Conservation (phyloP, 2,888 invertebrate species). For the Emmelina monodactyla region DNA sequence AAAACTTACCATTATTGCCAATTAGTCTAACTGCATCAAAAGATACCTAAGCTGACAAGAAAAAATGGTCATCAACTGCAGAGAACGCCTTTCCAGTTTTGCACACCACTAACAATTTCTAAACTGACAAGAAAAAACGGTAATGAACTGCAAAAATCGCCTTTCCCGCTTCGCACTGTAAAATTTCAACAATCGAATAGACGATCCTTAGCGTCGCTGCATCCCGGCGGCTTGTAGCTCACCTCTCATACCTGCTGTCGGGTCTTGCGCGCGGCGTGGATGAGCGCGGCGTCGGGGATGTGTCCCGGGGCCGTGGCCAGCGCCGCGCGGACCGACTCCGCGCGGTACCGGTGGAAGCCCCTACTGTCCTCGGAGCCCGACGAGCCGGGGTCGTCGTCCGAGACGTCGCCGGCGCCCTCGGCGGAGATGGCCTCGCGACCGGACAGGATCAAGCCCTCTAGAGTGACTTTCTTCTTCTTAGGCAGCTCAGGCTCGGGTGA, state of each 20-base stretch:
- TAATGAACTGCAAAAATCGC: neutral
- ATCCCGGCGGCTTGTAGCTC: constrained; percentile 56
- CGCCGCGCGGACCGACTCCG: constrained; percentile 79
- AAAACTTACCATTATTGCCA: no score
- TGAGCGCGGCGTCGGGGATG: constrained; percentile 97
- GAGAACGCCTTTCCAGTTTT: no score
- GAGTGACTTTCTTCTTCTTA: constrained; percentile 45
- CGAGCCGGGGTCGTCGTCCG: constrained; percentile 59
- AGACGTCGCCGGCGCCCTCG: constrained; percentile 72
- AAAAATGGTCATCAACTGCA: no score
- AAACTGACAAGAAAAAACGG: neutral
- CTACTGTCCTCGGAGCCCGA: constrained; percentile 44
- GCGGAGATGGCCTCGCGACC: constrained; percentile 86
- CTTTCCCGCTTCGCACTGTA: neutral
- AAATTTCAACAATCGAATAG: neutral
- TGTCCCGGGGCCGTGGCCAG: constrained; percentile 80
- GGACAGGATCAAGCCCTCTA: constrained; percentile 72
- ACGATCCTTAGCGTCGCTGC: neutral
- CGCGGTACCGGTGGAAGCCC: constrained; percentile 56
- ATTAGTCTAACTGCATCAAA: no score
- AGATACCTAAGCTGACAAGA: no score
- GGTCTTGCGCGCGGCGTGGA: constrained; percentile 95
- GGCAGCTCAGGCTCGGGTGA: no score
- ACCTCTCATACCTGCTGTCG: constrained; percentile 84
- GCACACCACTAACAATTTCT: no score